Evolutionary conservation across 1,140 invertebrate species (phyloP), one percentile per base, ranked within the genome.

Genomic region (Drosophila serrata): DNA sequence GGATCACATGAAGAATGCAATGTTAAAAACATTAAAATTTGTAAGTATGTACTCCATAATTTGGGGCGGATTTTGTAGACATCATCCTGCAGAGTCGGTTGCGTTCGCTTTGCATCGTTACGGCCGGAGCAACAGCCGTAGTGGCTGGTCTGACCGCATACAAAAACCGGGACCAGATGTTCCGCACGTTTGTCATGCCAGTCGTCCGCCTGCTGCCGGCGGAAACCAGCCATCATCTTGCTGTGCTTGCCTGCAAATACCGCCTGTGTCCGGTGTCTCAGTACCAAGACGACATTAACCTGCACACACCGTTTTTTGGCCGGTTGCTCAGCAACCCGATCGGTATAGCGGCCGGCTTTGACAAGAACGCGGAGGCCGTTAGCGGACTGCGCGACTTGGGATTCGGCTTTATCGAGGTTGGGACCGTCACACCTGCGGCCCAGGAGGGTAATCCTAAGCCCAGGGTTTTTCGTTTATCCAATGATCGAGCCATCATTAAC

Each of bases 291-390:
- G 93, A 95, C 7, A 59, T 93, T 7, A 92, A 94, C 61, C 93
- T 97, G 95, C 94, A 94, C 90, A 95, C 95, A 0, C 94, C 93
- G 48, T 93, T 99, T 33, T 96, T 97, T 88, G 94, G 95, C 27
- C 92, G 95, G 67, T 86, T 96, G 17, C 96, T 99, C 51, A 93
- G 93, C 65, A 99, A 99, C 94, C 98, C 98, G 1, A 91, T 99
- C 82, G 99, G 99, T 33, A 96, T 99, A 79, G 99, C 99, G 49
- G 99, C 99, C 70, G 99, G 99, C 4, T 99, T 99, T 94, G 99
- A 99, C 93, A 99, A 99, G 92, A 95, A 99, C 93, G 99, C 95
- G 11, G 97, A 99, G 94, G 98, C 97, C 27, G 94, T 99, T 2
- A 93, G 95, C 68, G 97, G 97, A 1, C 93, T 99, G 29, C 94